phyloP scores from a whole-genome alignment of 2,113 vertebrate genomes.

The Microtus richardsoni region DNA sequence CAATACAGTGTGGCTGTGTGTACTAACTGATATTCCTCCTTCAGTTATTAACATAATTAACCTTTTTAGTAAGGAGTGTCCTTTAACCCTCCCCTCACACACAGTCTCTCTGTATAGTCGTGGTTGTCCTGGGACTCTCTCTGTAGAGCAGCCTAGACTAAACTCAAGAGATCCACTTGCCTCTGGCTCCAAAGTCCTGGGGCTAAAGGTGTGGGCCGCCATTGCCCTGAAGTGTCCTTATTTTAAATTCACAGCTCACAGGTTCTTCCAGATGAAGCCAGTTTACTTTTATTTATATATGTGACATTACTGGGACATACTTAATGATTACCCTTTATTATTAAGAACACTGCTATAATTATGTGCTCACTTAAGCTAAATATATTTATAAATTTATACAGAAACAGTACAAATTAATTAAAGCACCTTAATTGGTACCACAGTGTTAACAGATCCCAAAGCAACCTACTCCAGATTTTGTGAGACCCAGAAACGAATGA shows the following conservation, averaged over 20 bases:
- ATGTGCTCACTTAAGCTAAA: conserved; percentile 1
- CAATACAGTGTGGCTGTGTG: not conserved
- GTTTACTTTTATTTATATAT: not conserved
- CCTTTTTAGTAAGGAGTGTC: not conserved
- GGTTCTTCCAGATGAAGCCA: not conserved
- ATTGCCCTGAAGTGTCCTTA: not conserved
- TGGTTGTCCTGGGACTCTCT: not conserved
- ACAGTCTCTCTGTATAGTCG: not conserved
- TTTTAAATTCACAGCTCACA: not conserved
- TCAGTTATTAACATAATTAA: conserved; percentile 27
- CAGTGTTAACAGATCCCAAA: not conserved
- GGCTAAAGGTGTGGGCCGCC: too few relatives aligned
- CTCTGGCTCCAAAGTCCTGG: too few relatives aligned
- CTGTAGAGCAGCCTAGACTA: not conserved
- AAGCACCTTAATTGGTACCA: not conserved
- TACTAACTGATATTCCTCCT: not conserved
- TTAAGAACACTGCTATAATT: not conserved
- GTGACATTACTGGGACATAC: not conserved
- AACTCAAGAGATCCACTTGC: not conserved
- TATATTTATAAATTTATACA: conserved; percentile 51
- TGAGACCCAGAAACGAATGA: not conserved
- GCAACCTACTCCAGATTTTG: not conserved
- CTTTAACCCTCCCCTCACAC: not conserved
- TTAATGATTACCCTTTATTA: not conserved
- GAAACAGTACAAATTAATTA: conserved; percentile 22